Base-by-base conservation (phyloP, 2,888 invertebrate species). In the Panopea generosa region DNA sequence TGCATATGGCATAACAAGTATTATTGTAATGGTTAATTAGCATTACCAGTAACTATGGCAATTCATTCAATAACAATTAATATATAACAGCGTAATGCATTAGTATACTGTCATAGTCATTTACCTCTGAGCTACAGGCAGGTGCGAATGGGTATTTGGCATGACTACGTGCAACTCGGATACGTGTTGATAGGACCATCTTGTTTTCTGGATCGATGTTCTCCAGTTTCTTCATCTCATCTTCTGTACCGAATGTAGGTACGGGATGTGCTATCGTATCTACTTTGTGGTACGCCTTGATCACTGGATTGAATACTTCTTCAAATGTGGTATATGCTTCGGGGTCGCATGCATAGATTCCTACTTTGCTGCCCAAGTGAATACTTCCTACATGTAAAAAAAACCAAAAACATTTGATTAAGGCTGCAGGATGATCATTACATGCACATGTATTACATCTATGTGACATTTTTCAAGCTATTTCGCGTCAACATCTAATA, bases 321-420 rank as follows among this genome's bases (percentile, higher is more conserved):
- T 96, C 95, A 93, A 99, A 99, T 68, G 96, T 95, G 88, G 96
- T 95, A 95, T 99, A 99, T 67, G 98, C 93, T 93, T 99, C 98
- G 82, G 98, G 98, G 93, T 99, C 99, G 75, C 98, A 98, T 72
- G 99, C 99, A 93, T 99, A 99, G 94, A 99, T 96, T 93, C 97
- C 97, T 9, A 86, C 86, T 45, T 84, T 84, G 47, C 85, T 85
- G 74, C 84, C 77, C 2, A 84, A 57, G 60, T 86, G 83, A 20
- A 83, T 66, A 50, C 82, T 82, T 6, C 89, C 89, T 89, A 82
- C 2, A 77, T n/a, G n/a, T n/a, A 77, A 27, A 11, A 24, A 2
- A 24, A 33, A 59, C 14, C n/a, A 45, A 45, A 45, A 20, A 18
- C 16, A 45, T 16, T 7, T 40, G 40, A 40, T n/a, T n/a, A n/a